Percentiles rank a stretch among this genome's conserved stretches.
phyloP scores from a whole-genome alignment of 2,113 vertebrate genomes.

The Cygnus buccinator region DNA sequence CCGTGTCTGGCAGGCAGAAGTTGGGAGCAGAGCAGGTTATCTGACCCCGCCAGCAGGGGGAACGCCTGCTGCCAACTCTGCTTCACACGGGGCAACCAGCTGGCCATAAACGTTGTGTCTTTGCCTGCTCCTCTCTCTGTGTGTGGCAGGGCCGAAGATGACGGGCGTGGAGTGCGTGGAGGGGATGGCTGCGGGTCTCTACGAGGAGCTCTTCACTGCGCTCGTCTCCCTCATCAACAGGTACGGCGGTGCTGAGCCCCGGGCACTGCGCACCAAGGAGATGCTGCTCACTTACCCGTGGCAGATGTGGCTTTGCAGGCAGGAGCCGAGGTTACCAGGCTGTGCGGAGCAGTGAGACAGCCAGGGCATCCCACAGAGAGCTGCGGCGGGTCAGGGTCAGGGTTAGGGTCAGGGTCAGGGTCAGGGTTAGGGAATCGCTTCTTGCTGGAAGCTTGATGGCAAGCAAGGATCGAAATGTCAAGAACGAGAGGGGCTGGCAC shows the following conservation, averaged over 20 bases:
- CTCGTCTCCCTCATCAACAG: conserved; percentile 94
- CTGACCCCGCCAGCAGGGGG: accelerated
- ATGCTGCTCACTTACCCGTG: not conserved
- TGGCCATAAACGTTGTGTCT: accelerated
- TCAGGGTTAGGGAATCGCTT: not conserved
- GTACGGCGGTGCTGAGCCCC: conserved; percentile 55
- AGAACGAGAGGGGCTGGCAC: not conserved
- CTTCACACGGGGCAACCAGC: accelerated
- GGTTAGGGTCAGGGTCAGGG: too few relatives aligned
- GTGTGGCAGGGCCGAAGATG: conserved; percentile 83
- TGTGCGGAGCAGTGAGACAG: not conserved
- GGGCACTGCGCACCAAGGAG: not conserved
- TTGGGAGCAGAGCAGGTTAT: accelerated
- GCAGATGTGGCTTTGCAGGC: not conserved
- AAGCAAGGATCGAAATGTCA: not conserved
- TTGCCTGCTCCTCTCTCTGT: not conserved
- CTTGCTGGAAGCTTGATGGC: accelerated
- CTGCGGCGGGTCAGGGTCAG: too few relatives aligned
- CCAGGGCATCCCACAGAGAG: not conserved
- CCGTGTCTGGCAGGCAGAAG: not conserved
- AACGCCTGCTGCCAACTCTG: accelerated
- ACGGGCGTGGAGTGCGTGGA: conserved; percentile 88
- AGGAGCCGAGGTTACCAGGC: not conserved
- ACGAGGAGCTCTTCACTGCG: conserved; percentile 88
- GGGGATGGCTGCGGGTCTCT: conserved; percentile 92